A percentile compares a stretch with the other conserved stretches of the same genome.
These are phyloP conservation scores for Copidosoma aretas DNA, from an alignment of 2,888 invertebrate genomes.

Conservation along the genomic window DNA sequence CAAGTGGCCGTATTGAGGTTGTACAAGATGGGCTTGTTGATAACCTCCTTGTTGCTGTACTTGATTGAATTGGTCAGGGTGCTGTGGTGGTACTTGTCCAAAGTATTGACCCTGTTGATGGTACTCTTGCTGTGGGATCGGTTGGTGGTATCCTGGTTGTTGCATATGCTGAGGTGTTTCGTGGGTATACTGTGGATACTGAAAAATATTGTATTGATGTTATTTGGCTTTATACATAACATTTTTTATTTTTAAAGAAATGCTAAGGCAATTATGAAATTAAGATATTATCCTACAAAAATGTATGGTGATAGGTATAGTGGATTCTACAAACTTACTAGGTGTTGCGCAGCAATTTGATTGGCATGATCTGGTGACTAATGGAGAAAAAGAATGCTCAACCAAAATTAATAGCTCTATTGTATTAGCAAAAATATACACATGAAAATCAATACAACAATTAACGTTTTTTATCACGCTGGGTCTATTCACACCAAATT, in stretches of 20 bases:
- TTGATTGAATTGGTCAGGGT: slow-evolving; percentile 40
- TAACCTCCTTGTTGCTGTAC: slow-evolving; percentile 46
- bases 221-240: background rate
- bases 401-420: slow-evolving; percentile 51
- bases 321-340: too few species aligned
- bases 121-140: slow-evolving; percentile 43
- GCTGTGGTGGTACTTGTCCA: slow-evolving; percentile 44
- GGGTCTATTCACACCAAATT: too few species aligned
- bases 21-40: slow-evolving; percentile 19
- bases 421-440: slow-evolving; percentile 61
- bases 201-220: slow-evolving; percentile 12
- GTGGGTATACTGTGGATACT: slow-evolving; percentile 50
- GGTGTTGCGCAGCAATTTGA: too few species aligned
- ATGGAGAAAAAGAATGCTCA: slow-evolving; percentile 51
- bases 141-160: slow-evolving; percentile 39
- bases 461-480: too few species aligned
- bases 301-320: too few species aligned
- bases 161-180: slow-evolving; percentile 35
- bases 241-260: too few species aligned
- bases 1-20: slow-evolving; percentile 35
- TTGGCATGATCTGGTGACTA: slow-evolving; percentile 50
- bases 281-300: too few species aligned
- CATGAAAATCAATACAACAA: too few species aligned
- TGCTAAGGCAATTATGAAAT: too few species aligned
- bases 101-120: slow-evolving; percentile 39